Evolutionary conservation across 2,888 invertebrate species (phyloP).

Genomic region (Arrhopalites spinosus): DNA sequence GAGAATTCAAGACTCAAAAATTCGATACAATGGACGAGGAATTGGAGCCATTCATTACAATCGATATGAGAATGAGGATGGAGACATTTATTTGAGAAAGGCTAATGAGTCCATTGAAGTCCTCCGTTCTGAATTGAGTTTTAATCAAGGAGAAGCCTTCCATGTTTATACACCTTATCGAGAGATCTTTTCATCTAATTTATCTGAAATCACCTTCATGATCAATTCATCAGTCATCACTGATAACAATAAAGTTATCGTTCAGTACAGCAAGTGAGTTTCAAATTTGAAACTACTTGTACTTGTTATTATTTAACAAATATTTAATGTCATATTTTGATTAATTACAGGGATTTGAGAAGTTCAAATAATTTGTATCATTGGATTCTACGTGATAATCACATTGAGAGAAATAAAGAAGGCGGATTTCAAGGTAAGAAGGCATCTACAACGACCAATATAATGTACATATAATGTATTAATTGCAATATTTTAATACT

Average conservation of each 20-base stretch:
- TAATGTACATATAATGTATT: no score
- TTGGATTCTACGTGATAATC: constrained; percentile 85
- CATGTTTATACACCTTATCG: constrained; percentile 82
- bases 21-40: constrained; percentile 80
- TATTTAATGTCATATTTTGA: constrained; percentile 6
- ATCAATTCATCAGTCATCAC: constrained; percentile 83
- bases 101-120: constrained; percentile 85
- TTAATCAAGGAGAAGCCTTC: constrained; percentile 79
- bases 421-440: no score
- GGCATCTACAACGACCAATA: no score
- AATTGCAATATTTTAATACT: no score
- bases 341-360: constrained; percentile 75
- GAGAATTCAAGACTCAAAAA: constrained; percentile 72
- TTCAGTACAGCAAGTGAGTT: constrained; percentile 73
- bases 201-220: constrained; percentile 88
- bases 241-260: constrained; percentile 85
- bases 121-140: constrained; percentile 77
- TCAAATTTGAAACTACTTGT: background rate
- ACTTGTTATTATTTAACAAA: background rate
- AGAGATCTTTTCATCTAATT: constrained; percentile 82
- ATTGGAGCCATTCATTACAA: constrained; percentile 85
- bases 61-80: constrained; percentile 80
- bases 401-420: constrained; percentile 79
- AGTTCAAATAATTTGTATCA: constrained; percentile 97
- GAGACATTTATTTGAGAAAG: constrained; percentile 83